Evolutionary conservation across 2,888 invertebrate genomes (phyloP), one percentile per base, ranked within the genome.

Genomic region (Arrhopalites spinosus): DNA sequence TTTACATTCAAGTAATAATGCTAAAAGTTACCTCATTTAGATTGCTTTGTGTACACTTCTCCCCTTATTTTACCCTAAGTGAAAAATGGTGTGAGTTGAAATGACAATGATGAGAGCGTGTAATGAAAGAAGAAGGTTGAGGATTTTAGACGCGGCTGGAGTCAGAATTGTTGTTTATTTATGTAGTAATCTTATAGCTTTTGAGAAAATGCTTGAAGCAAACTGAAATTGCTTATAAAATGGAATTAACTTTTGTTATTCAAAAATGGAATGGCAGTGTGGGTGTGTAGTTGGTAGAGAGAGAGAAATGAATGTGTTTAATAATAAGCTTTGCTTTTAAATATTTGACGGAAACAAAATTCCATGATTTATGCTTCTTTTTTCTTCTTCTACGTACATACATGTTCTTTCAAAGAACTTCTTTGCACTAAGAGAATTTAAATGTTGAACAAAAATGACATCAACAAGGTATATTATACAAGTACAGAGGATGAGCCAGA

Each of bases 221-320:
- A 59, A 59, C 36, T 25, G 59, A 59, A 59, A 59, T 25, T 27
- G 23, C 59, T 59, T 23, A 25, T 25, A 27, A 20, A 53, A 53
- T 53, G 53, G 53, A 53, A 53, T 53, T 53, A 53, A 53, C 53
- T 53, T 53, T n/a, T 53, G n/a, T n/a, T 53, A 23, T 53, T n/a
- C 2, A n/a, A 1, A n/a, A 23, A 53, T n/a, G 5, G 53, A 11
- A n/a, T 59, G 0, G 13, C n/a, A 59, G 59, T 59, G 59, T 59
- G 59, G 59, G 59, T 59, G 59, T 59, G 3, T 50, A 36, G 36
- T 3, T 59, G 59, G 59, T 25, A 27, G 59, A 27, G n/a, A 15
- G 45, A 13, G n/a, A 8, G n/a, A 17, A 50, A 50, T 50, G 50
- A 50, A 50, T 50, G 36, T 3, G 36, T 36, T 25, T 59, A n/a